A percentile compares a stretch with the other conserved stretches of the same genome.
Conservation (phyloP, 2,888 invertebrate genomes). For the Alviniconcha strummeri region DNA sequence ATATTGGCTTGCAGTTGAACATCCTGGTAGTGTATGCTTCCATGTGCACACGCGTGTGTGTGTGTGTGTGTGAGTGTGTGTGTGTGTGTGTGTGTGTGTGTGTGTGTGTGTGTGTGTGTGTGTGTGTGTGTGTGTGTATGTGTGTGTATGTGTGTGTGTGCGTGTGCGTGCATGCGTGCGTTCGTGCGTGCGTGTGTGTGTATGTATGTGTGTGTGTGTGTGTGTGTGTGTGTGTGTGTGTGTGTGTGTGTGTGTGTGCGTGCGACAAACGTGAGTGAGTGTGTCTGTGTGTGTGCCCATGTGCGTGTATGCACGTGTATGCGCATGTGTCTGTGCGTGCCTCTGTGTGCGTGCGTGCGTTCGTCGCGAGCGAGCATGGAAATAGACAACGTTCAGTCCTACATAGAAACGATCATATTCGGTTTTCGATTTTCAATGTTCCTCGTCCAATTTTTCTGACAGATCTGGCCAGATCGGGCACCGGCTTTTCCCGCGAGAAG, state of each 20-base stretch:
- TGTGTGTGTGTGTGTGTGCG: not conserved
- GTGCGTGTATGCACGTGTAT: no score
- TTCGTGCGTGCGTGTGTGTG: no score
- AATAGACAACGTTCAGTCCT: not conserved
- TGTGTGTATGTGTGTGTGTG: no score
- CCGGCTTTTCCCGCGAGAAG: constrained; percentile 15
- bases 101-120: no score
- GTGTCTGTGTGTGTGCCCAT: not conserved
- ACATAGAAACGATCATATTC: not conserved
- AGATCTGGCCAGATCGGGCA: not conserved
- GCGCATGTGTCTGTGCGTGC: not conserved
- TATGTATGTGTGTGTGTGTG: no score
- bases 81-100: no score
- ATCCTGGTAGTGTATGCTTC: no score
- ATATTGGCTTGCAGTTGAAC: no score
- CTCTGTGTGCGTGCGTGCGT: not conserved
- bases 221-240: not conserved
- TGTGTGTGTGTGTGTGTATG: no score
- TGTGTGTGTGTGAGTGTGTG: no score
- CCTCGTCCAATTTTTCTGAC: not conserved
- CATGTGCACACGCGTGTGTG: no score
- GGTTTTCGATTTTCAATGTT: not conserved
- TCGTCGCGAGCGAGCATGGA: not conserved
- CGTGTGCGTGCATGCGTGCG: no score
- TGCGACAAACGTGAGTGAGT: not conserved